phyloP scores from a whole-genome alignment of 2,113 vertebrate species.

The Anas platyrhynchos region DNA sequence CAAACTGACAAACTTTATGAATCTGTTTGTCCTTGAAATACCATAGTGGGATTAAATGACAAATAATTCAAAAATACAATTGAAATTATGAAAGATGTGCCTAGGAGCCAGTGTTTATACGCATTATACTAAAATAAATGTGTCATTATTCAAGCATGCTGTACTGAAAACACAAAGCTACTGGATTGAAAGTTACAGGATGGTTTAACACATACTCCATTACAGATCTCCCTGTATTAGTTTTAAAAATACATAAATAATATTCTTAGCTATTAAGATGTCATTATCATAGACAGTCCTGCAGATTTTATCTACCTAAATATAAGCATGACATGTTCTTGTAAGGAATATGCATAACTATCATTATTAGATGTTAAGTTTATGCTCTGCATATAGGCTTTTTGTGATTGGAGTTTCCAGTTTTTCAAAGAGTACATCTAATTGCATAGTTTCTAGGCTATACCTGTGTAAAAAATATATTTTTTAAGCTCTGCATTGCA shows the following conservation, averaged over 20 bases:
- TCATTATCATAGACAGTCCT: neutral
- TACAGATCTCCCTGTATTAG: neutral
- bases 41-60: neutral
- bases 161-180: neutral
- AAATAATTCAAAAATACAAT: neutral
- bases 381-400: neutral
- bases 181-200: neutral
- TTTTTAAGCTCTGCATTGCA: neutral
- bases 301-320: slow-evolving; percentile 12
- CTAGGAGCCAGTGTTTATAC: neutral
- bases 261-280: slow-evolving; percentile 4
- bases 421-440: neutral
- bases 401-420: neutral
- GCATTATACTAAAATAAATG: neutral
- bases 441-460: neutral
- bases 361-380: neutral
- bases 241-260: slow-evolving; percentile 7
- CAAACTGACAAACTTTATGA: neutral
- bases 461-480: neutral
- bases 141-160: neutral
- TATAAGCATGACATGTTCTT: neutral
- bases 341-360: neutral
- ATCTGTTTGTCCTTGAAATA: neutral
- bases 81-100: neutral
- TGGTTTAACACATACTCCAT: neutral